Conservation (phyloP, 2,797 vertebrate genomes). For the Hoplostethus atlanticus region DNA sequence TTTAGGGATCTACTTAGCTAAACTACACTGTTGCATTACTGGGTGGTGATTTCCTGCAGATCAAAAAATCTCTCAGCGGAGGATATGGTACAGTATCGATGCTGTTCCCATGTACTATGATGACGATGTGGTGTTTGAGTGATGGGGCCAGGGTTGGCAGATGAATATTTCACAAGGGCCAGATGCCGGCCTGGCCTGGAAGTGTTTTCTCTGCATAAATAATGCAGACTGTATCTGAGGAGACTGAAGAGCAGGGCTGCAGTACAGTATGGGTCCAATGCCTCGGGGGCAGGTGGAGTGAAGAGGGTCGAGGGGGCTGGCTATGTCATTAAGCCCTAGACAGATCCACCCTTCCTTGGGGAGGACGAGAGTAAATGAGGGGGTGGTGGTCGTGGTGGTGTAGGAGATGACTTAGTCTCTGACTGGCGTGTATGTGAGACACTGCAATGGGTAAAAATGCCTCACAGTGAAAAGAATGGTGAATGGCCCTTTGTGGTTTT, state of each 20-base stretch:
- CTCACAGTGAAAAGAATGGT: conserved; percentile 17
- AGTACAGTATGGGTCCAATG: conserved; percentile 58
- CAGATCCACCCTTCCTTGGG: conserved; percentile 49
- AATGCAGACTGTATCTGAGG: conserved; percentile 80
- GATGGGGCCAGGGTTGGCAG: conserved; percentile 68
- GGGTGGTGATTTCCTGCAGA: not conserved
- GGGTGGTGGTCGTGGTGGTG: conserved; percentile 15
- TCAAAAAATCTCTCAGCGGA: conserved; percentile 2
- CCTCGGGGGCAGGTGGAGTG: conserved; percentile 68
- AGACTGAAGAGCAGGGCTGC: conserved; percentile 67
- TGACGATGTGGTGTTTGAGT: conserved; percentile 63
- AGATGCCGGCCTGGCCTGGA: conserved; percentile 84
- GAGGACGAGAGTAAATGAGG: conserved; percentile 48
- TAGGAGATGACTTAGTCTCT: conserved; percentile 31
- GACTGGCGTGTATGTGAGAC: conserved; percentile 42
- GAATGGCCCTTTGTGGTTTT: conserved; percentile 8
- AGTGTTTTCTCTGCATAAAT: conserved; percentile 86
- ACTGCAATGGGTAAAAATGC: conserved; percentile 29
- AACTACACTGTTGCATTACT: not conserved
- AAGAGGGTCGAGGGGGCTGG: conserved; percentile 19
- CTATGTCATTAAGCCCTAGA: conserved; percentile 72
- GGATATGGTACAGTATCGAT: conserved; percentile 25
- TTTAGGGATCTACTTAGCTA: not conserved
- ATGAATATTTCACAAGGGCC: conserved; percentile 86
- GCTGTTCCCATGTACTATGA: conserved; percentile 29